These are phyloP conservation scores for Dynastes hyllus DNA, from an alignment of 2,888 invertebrate species.

Conservation along the genomic window DNA sequence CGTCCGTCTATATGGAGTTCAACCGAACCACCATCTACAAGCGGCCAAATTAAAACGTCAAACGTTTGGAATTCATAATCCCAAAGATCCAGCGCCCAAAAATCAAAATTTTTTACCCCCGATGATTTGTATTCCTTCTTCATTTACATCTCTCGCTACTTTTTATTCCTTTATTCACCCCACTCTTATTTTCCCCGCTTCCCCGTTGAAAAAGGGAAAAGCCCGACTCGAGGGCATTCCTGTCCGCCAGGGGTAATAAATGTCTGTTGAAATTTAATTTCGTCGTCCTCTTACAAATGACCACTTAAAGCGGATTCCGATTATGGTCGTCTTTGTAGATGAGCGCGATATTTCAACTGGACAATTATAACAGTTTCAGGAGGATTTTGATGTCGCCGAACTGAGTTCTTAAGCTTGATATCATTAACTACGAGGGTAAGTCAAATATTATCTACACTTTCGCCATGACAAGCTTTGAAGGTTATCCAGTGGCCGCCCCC, in stretches of 20 bases:
- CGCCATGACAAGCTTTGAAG: too few relatives aligned
- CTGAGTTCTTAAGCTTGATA: neutral
- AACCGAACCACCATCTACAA: neutral
- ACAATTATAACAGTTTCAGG: conserved; percentile 5
- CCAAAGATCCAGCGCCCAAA: conserved; percentile 25
- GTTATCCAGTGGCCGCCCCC: too few relatives aligned
- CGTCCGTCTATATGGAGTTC: neutral
- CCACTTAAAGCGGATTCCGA: conserved; percentile 34
- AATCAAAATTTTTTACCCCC: too few relatives aligned
- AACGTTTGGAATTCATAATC: conserved; percentile 18
- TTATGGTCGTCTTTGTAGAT: conserved; percentile 24
- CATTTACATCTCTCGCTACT: neutral
- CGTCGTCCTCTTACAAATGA: conserved; percentile 17
- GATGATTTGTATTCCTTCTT: conserved; percentile 13
- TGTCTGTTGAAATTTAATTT: conserved; percentile 36
- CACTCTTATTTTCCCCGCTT: too few relatives aligned
- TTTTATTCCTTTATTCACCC: neutral
- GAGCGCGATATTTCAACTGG: conserved; percentile 35
- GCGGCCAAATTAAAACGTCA: conserved; percentile 40
- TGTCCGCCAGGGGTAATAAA: conserved; percentile 16
- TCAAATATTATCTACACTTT: too few relatives aligned
- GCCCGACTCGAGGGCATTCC: neutral
- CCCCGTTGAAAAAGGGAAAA: neutral
- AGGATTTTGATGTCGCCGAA: conserved; percentile 16
- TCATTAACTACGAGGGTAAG: too few relatives aligned